Evolutionary conservation across 2,113 vertebrate species (phyloP).

Genomic region (Indicator maculatus): DNA sequence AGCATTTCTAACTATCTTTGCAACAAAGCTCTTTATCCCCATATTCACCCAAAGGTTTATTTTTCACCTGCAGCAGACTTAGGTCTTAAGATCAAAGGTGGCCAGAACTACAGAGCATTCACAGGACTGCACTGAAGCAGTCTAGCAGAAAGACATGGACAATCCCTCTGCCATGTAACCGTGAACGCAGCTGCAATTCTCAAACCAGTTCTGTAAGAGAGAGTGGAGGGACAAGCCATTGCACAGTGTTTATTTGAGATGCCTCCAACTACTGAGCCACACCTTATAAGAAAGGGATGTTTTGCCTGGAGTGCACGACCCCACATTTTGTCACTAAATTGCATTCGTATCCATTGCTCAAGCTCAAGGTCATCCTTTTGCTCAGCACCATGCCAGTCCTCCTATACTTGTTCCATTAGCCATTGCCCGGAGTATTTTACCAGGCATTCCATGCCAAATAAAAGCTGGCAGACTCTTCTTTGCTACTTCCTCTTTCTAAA

Average conservation of each 20-base stretch:
- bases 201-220: background rate
- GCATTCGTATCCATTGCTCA: background rate
- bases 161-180: background rate
- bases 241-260: background rate
- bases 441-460: background rate
- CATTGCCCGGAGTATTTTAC: background rate
- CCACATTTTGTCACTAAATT: background rate
- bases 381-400: background rate
- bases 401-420: background rate
- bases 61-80: background rate
- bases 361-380: slow-evolving; percentile 27
- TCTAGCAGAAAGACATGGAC: background rate
- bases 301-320: background rate
- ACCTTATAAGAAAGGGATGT: background rate
- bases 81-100: rapidly evolving
- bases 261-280: background rate
- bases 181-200: background rate
- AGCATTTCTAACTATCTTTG: background rate
- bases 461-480: background rate
- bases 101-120: background rate
- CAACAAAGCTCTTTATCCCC: background rate
- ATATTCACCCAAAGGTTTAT: background rate
- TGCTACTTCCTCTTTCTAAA: background rate
- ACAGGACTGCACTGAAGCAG: background rate
- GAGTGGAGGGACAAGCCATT: background rate